Conservation (phyloP, 2,113 vertebrate species). For the Python bivittatus region DNA sequence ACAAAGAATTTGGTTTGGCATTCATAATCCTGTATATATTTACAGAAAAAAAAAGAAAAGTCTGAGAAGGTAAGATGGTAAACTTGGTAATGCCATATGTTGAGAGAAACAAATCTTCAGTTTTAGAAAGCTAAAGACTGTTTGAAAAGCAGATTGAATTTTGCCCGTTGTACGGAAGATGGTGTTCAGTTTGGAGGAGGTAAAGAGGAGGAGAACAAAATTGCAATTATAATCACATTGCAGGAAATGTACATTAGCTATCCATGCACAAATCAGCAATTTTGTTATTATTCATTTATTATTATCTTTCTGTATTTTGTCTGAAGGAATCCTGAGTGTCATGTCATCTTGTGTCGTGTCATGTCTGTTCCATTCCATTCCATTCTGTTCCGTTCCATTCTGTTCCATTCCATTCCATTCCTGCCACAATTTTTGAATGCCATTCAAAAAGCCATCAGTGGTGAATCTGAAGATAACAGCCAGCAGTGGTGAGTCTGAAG, state of each 20-base stretch:
- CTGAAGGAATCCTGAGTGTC: not conserved
- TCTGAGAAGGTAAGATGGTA: not conserved
- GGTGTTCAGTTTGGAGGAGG: not conserved
- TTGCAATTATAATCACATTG: not conserved
- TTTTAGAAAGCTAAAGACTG: not conserved
- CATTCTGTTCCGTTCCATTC: too few relatives aligned
- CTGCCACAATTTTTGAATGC: not conserved
- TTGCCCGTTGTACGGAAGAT: not conserved
- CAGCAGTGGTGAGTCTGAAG: too few relatives aligned
- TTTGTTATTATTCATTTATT: not conserved
- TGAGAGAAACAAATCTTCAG: not conserved
- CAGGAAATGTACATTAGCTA: not conserved
- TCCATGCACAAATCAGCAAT: too few relatives aligned
- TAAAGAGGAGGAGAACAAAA: not conserved
- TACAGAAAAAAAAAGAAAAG: not conserved
- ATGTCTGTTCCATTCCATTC: too few relatives aligned
- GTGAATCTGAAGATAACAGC: not conserved
- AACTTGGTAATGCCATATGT: constrained; percentile 1
- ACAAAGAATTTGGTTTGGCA: not conserved
- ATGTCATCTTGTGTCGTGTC: too few relatives aligned
- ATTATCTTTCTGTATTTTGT: not conserved
- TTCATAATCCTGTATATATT: fast-evolving
- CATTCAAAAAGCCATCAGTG: not conserved
- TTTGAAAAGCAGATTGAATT: not conserved
- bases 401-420: too few relatives aligned